phyloP scores from a whole-genome alignment of 1,140 invertebrate species.

The Tetraneura akinire region DNA sequence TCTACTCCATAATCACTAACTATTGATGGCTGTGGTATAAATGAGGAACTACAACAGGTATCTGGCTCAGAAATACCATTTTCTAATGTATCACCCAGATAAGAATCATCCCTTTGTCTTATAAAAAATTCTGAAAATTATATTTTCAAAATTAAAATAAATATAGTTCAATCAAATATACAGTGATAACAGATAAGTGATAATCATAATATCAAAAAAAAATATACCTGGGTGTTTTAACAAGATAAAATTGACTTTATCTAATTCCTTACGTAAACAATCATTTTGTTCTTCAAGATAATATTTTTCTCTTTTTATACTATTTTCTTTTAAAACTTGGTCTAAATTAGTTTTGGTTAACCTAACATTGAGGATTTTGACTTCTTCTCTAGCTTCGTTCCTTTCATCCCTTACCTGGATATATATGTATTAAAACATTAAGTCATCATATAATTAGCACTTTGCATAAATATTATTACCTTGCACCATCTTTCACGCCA shows the following conservation, averaged over 20 bases:
- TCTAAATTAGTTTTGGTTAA: too few relatives aligned
- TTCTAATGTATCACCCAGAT: conserved; percentile 60
- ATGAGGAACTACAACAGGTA: conserved; percentile 53
- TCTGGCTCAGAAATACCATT: conserved; percentile 60
- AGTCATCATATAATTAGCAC: too few relatives aligned
- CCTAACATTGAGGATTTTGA: conserved; percentile 74
- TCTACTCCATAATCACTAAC: conserved; percentile 61
- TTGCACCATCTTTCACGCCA: conserved; percentile 97
- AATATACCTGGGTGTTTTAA: conserved; percentile 65
- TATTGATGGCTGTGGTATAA: conserved; percentile 21
- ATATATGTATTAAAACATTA: background rate
- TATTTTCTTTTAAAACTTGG: conserved; percentile 73
- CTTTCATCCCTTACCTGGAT: conserved; percentile 74
- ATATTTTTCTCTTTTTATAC: conserved; percentile 76
- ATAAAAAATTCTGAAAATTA: too few relatives aligned
- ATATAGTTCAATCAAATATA: too few relatives aligned
- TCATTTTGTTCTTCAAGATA: conserved; percentile 79
- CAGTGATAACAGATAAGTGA: too few relatives aligned
- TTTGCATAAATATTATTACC: too few relatives aligned
- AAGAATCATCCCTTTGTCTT: conserved; percentile 57
- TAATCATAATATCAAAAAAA: background rate
- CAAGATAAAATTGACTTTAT: conserved; percentile 70
- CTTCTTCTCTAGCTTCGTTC: conserved; percentile 84
- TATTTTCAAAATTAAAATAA: too few relatives aligned
- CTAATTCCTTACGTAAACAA: conserved; percentile 79